These are phyloP conservation scores for Notolepis coatsorum DNA, from an alignment of 2,797 vertebrate genomes.

Conservation along the genomic window DNA sequence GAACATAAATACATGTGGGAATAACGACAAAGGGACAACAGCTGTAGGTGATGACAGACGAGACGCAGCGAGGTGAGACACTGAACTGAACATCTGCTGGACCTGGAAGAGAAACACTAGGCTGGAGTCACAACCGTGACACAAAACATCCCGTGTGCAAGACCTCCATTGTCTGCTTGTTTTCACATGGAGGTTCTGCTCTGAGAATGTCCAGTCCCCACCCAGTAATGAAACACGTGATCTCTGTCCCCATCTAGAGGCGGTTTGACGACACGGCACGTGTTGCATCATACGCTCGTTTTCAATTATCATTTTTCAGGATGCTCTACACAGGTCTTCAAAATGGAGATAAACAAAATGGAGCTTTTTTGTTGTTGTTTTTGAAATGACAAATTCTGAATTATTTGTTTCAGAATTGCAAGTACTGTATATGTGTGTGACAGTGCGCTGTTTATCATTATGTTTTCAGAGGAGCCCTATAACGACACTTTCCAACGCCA, in stretches of 20 bases:
- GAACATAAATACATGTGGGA: no score
- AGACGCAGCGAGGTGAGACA: no score
- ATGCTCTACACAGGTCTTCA: not conserved
- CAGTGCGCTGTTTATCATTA: slow-evolving; percentile 74
- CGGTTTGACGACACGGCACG: slow-evolving; percentile 25
- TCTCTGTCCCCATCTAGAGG: slow-evolving; percentile 55
- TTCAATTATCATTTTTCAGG: not conserved
- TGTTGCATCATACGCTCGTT: not conserved
- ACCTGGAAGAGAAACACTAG: no score
- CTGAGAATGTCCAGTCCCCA: no score
- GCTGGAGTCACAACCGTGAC: no score
- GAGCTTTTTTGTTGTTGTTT: not conserved
- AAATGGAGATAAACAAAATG: not conserved
- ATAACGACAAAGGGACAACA: no score
- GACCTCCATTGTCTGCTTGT: no score
- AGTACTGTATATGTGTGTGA: slow-evolving; percentile 21
- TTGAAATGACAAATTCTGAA: not conserved
- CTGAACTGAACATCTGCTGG: no score
- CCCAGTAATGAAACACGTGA: no score
- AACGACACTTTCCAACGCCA: slow-evolving; percentile 91
- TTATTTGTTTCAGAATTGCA: not conserved
- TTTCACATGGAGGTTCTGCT: no score
- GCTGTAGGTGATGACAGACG: no score
- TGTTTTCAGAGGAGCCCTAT: slow-evolving; percentile 92
- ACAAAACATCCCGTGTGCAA: no score